A percentile compares a stretch with the other conserved stretches of the same genome.
Evolutionary conservation across 2,113 vertebrate species (phyloP).

Genomic region (Centrocercus urophasianus): DNA sequence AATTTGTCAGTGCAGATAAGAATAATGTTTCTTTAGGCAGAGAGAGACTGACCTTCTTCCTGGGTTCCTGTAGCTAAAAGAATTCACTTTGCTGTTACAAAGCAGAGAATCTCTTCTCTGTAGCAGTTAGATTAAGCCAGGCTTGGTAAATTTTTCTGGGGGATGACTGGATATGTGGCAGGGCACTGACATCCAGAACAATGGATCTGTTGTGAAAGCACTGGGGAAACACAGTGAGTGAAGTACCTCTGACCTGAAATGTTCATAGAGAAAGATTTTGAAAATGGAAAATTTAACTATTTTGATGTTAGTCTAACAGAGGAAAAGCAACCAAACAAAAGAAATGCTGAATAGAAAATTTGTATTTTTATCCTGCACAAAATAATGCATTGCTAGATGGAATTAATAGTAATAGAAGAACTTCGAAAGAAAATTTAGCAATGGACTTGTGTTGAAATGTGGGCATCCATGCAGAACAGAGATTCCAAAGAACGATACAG

Average conservation of each 20-base stretch:
- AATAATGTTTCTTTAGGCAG: not conserved
- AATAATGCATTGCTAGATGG: not conserved
- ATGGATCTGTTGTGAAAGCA: not conserved
- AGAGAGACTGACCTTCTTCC: not conserved
- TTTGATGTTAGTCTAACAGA: not conserved
- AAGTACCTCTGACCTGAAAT: not conserved
- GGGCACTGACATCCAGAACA: not conserved
- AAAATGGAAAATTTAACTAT: not conserved
- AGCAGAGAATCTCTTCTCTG: not conserved
- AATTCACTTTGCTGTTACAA: not conserved
- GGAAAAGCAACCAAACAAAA: not conserved
- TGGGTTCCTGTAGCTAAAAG: not conserved
- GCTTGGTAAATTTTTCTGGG: not conserved
- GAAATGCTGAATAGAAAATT: not conserved
- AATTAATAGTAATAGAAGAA: not conserved
- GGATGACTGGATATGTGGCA: accelerated
- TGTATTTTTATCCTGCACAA: not conserved
- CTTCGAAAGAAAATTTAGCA: not conserved
- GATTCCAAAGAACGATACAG: not conserved
- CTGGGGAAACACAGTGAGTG: not conserved
- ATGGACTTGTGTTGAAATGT: not conserved
- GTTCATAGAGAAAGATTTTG: not conserved
- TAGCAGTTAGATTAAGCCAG: not conserved
- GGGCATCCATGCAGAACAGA: not conserved
- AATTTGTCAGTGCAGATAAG: not conserved